Conservation (phyloP, 2,888 invertebrate species). For the Allolobophora icterica region DNA sequence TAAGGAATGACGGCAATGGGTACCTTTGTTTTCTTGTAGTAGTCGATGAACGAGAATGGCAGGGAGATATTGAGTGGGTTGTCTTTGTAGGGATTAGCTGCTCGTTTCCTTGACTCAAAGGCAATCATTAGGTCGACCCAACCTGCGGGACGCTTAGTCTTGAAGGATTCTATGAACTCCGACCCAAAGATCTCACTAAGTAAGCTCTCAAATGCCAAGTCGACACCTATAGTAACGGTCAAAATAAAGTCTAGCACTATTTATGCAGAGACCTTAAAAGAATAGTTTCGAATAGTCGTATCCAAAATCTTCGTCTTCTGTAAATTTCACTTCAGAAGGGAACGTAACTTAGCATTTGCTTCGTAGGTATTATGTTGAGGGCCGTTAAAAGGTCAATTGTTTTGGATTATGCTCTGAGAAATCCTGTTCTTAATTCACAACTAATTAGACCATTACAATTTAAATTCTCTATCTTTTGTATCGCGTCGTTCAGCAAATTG, state of each 20-base stretch:
- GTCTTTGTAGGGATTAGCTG: slow-evolving; percentile 66
- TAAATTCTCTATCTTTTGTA: no score
- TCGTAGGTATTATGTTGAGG: no score
- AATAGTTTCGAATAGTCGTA: no score
- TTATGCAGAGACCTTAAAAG: no score
- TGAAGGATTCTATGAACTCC: slow-evolving; percentile 68
- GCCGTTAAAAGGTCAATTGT: no score
- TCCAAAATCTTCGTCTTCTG: no score
- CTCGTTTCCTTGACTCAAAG: slow-evolving; percentile 70
- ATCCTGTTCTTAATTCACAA: no score
- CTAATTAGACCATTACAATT: no score
- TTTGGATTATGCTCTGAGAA: no score
- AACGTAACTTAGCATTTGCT: no score
- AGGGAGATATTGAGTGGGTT: slow-evolving; percentile 50
- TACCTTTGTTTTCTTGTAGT: slow-evolving; percentile 60
- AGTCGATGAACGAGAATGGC: slow-evolving; percentile 70
- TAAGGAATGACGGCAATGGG: neutral
- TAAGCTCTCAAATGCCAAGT: slow-evolving; percentile 68
- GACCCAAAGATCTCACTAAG: slow-evolving; percentile 68
- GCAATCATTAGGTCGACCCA: slow-evolving; percentile 70
- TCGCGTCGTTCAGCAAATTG: no score
- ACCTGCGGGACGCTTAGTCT: slow-evolving; percentile 67
- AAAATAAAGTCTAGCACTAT: slow-evolving; percentile 50
- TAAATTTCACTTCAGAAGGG: no score
- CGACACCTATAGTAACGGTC: slow-evolving; percentile 67